Conservation (phyloP, 2,888 invertebrate genomes). For the Octonoba sinensis region DNA sequence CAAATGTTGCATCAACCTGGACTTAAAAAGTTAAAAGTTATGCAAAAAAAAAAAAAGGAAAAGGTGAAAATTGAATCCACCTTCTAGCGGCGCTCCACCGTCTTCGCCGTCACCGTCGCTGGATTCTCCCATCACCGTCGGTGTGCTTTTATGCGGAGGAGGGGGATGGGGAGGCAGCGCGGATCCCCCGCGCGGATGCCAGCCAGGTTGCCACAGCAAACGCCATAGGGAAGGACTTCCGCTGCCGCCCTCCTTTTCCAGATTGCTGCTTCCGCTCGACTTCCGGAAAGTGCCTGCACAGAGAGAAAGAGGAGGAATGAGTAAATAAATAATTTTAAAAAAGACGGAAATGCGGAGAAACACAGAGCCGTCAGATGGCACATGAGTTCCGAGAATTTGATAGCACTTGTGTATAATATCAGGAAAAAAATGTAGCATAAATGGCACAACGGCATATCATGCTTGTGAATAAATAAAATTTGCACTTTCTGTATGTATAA, state of each 20-base stretch:
- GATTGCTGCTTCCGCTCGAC: slow-evolving; percentile 24
- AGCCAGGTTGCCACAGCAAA: slow-evolving; percentile 66
- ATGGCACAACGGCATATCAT: too few species aligned
- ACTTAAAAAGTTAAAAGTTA: too few species aligned
- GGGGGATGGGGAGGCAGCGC: background rate
- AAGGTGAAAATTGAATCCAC: background rate
- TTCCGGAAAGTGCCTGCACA: slow-evolving; percentile 49
- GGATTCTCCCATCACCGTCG: slow-evolving; percentile 43
- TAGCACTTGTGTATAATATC: too few species aligned
- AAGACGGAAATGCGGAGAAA: too few species aligned
- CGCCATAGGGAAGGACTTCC: slow-evolving; percentile 63
- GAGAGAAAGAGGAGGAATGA: background rate
- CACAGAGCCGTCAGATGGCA: too few species aligned
- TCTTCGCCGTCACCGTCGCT: slow-evolving; percentile 32
- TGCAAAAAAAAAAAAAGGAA: background rate
- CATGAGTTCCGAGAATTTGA: too few species aligned
- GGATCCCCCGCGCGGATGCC: slow-evolving; percentile 56
- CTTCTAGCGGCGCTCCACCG: slow-evolving; percentile 21
- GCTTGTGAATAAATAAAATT: too few species aligned
- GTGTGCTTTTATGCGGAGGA: background rate
- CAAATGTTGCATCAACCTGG: too few species aligned
- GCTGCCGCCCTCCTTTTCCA: slow-evolving; percentile 19
- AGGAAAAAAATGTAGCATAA: too few species aligned
- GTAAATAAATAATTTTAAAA: background rate
- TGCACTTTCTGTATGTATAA: too few species aligned